phyloP scores from a whole-genome alignment of 2,113 vertebrate species.

The Tinamus guttatus region DNA sequence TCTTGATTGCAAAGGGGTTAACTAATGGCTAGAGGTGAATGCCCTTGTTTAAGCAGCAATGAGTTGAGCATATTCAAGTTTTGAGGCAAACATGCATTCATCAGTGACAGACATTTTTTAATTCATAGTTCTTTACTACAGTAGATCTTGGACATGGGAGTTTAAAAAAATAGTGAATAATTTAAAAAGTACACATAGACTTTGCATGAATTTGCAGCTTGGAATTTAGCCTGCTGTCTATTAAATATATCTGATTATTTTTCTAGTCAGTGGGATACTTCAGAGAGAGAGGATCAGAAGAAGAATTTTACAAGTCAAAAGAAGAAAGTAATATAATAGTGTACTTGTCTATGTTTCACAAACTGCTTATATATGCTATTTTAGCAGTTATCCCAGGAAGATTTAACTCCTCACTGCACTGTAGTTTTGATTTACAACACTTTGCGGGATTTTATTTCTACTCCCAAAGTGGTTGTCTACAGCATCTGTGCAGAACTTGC shows the following conservation, averaged over 20 bases:
- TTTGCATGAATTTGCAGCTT: neutral
- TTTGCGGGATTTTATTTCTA: neutral
- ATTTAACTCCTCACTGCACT: neutral
- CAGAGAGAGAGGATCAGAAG: neutral
- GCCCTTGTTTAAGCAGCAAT: neutral
- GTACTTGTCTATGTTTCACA: neutral
- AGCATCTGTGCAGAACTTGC: conserved; percentile 5
- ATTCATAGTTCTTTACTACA: neutral
- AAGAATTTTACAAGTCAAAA: neutral
- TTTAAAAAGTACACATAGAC: neutral
- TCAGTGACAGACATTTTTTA: neutral
- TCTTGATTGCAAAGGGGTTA: neutral
- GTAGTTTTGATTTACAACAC: neutral
- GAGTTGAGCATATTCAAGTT: neutral
- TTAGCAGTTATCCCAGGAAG: neutral
- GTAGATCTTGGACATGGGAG: neutral
- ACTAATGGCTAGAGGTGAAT: neutral
- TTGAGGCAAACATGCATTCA: neutral
- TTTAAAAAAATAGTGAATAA: neutral
- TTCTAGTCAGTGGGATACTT: neutral
- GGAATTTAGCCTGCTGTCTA: neutral
- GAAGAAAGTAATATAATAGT: neutral
- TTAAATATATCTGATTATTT: neutral
- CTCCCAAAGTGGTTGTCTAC: neutral
- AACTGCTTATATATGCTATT: neutral